Evolutionary conservation across 2,797 vertebrate genomes (phyloP), one percentile per base, ranked within the genome.

Genomic region (Eulemur albifrons): DNA sequence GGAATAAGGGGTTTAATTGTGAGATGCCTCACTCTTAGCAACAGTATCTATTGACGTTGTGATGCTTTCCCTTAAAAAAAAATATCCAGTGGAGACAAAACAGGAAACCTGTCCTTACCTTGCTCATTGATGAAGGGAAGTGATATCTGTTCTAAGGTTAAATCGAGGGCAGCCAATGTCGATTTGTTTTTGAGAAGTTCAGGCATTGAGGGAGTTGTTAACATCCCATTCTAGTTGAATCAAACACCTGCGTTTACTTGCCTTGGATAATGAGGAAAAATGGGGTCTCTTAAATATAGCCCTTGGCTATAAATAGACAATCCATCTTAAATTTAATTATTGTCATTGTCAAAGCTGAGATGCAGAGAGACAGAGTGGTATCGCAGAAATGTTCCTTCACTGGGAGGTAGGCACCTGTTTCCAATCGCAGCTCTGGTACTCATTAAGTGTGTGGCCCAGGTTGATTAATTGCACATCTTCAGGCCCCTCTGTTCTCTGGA

Each of bases 261-360:
- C 50, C 12, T 91, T 52, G 52, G 80, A 92, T 97, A 96, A 95
- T 95, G 70, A 96, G 97, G 30, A 97, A 96, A 97, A 97, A 93
- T 93, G 79, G 79, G 50, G 13, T 93, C 93, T 94, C 63, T 97
- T 96, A 96, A 96, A 95, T 94, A 86, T 23, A 97, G 79, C 59
- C 45, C n/a, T 93, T 93, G 83, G 48, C 95, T 97, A 89, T 84
- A 97, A 97, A 94, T 94, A 96, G 96, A 82, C 25, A 83, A 92
- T 92, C 93, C 85, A 89, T 96, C 85, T 97, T 95, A 92, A 97
- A 95, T 95, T 92, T 93, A 96, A 91, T 96, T 95, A 89, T 94
- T 96, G 61, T 86, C 70, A 89, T 91, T 97, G 94, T 96, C 93
- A 97, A 91, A 80, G 27, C 13, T 2, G n/a, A 83, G 63, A 80